Evolutionary conservation across 2,797 vertebrate genomes (phyloP).

Genomic region (Esox lucius): DNA sequence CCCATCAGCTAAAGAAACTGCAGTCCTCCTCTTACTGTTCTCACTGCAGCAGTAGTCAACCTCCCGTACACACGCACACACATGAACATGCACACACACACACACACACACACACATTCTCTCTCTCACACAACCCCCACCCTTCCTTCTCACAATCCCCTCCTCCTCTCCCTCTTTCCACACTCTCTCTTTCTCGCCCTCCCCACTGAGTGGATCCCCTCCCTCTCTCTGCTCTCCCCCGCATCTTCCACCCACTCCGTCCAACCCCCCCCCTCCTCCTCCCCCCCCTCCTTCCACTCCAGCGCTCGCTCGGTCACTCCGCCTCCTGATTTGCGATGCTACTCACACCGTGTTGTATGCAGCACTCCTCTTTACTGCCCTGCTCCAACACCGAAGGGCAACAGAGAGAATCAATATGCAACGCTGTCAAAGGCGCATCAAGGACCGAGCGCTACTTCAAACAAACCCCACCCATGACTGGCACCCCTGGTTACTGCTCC

Average conservation of each 20-base stretch:
- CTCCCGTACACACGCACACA: slow-evolving; percentile 53
- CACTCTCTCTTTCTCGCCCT: slow-evolving; percentile 15
- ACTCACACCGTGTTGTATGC: slow-evolving; percentile 73
- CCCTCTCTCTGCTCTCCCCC: slow-evolving; percentile 14
- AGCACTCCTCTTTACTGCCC: slow-evolving; percentile 56
- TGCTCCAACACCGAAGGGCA: slow-evolving; percentile 48
- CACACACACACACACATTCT: slow-evolving; percentile 48
- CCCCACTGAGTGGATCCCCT: slow-evolving; percentile 58
- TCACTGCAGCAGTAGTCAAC: slow-evolving; percentile 76
- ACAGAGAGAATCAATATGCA: slow-evolving; percentile 57
- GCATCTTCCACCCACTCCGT: slow-evolving; percentile 43
- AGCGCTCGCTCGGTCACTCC: slow-evolving; percentile 24
- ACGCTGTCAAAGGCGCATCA: slow-evolving; percentile 24
- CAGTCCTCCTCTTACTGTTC: slow-evolving; percentile 75
- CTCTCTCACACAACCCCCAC: slow-evolving; percentile 69
- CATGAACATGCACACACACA: slow-evolving; percentile 42
- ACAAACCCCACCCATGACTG: neutral
- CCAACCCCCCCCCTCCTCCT: slow-evolving; percentile 43
- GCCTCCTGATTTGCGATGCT: slow-evolving; percentile 71
- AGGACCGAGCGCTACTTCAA: slow-evolving; percentile 18
- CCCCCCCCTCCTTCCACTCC: slow-evolving; percentile 28
- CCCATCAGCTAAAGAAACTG: slow-evolving; percentile 76
- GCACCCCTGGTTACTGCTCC: slow-evolving; percentile 21
- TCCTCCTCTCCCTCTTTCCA: slow-evolving; percentile 43
- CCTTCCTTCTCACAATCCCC: slow-evolving; percentile 60